Evolutionary conservation across 2,888 invertebrate genomes (phyloP).

Genomic region (Sthenelais limicola): DNA sequence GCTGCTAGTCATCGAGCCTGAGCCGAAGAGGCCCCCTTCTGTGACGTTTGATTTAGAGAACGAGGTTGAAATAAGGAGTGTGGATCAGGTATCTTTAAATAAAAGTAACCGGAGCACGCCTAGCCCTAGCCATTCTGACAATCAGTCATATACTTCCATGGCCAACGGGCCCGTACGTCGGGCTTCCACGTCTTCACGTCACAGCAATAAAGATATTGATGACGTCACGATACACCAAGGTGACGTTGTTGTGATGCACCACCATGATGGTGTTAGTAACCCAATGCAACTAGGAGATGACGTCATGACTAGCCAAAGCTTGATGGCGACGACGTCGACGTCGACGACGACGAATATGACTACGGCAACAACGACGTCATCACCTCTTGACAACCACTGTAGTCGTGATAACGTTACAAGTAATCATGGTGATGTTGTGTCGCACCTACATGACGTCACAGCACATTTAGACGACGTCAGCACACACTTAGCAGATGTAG

Average conservation of each 20-base stretch:
- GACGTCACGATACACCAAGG: constrained; percentile 14
- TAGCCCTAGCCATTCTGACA: constrained; percentile 20
- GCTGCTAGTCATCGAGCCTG: background rate
- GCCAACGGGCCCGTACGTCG: constrained; percentile 33
- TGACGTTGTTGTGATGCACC: constrained; percentile 11
- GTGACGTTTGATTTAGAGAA: constrained; percentile 17
- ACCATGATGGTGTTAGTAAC: background rate
- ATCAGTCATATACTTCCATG: constrained; percentile 6
- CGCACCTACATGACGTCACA: constrained; percentile 22
- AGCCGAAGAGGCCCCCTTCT: background rate
- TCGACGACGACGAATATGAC: background rate
- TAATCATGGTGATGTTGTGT: constrained; percentile 14
- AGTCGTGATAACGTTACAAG: background rate
- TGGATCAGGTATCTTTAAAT: background rate
- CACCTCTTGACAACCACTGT: constrained; percentile 5
- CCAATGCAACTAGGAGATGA: too few relatives aligned
- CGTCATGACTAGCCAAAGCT: background rate
- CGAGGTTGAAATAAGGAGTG: constrained; percentile 1
- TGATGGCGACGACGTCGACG: background rate
- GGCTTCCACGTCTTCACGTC: constrained; percentile 20
- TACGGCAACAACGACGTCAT: background rate
- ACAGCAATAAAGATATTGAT: constrained; percentile 20
- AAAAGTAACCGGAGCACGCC: background rate
- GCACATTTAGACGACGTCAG: constrained; percentile 28
- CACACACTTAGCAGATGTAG: constrained; percentile 21